These are phyloP conservation scores for Lasioglossum figueresi DNA, from an alignment of 2,888 invertebrate species.

Conservation along the genomic window DNA sequence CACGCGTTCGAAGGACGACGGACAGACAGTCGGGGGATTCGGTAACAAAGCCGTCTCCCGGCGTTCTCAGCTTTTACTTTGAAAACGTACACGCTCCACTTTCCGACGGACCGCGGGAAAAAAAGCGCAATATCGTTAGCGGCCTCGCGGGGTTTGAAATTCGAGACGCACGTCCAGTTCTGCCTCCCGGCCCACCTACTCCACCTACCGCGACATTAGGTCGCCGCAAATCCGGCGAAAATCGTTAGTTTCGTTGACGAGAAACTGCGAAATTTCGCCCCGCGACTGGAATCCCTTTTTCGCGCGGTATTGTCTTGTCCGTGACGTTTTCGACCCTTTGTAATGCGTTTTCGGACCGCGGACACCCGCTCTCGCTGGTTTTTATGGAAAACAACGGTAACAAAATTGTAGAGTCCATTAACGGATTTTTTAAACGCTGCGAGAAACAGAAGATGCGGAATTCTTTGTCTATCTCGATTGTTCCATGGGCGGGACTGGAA, in stretches of 20 bases:
- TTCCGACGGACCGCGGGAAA: conserved; percentile 33
- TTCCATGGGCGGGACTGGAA: background rate
- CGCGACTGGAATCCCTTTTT: too few relatives aligned
- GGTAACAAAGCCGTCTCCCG: conserved; percentile 57
- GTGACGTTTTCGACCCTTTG: background rate
- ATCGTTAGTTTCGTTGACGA: conserved; percentile 4
- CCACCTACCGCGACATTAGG: background rate
- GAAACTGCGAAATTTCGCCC: background rate
- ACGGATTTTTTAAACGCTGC: background rate
- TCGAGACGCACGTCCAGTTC: conserved; percentile 23
- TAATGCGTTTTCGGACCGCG: background rate
- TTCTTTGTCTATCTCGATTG: background rate
- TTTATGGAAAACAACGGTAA: background rate
- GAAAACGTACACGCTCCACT: conserved; percentile 61
- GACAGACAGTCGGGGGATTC: conserved; percentile 45
- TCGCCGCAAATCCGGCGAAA: background rate
- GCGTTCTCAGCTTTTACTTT: conserved; percentile 53
- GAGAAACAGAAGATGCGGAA: background rate
- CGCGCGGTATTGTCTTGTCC: background rate
- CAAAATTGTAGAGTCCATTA: background rate
- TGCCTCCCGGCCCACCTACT: background rate
- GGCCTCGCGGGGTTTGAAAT: conserved; percentile 41
- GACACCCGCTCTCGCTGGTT: background rate
- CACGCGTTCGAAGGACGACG: background rate
- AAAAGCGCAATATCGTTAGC: conserved; percentile 44